Evolutionary conservation across 2,797 vertebrate species (phyloP).

Genomic region (Gallinago nigripennis): DNA sequence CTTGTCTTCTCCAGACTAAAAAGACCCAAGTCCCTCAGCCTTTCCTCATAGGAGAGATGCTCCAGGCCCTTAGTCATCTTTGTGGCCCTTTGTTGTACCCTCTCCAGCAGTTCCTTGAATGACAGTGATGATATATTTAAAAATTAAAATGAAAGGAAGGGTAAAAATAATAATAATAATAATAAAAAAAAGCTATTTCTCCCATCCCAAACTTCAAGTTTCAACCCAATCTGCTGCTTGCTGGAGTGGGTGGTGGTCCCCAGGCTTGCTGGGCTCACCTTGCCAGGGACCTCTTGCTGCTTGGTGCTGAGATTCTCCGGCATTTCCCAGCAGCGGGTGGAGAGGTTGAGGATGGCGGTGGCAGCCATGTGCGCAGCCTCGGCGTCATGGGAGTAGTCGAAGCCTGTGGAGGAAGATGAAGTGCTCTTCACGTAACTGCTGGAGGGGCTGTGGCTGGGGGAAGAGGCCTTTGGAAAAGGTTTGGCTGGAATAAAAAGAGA

Average conservation of each 20-base stretch:
- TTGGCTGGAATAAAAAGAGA: slow-evolving; percentile 72
- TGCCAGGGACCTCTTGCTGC: slow-evolving; percentile 78
- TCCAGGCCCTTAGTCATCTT: no score
- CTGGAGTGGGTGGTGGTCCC: not conserved
- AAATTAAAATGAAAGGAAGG: not conserved
- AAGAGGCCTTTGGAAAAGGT: slow-evolving; percentile 86
- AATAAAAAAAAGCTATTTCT: not conserved
- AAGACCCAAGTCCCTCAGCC: no score
- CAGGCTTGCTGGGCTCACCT: slow-evolving; percentile 71
- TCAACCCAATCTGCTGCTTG: rapidly evolving
- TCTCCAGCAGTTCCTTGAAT: no score
- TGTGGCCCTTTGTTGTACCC: no score
- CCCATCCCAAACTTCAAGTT: not conserved
- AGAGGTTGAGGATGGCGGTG: slow-evolving; percentile 97
- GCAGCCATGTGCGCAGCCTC: slow-evolving; percentile 98
- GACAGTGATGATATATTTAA: not conserved
- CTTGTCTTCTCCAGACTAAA: no score
- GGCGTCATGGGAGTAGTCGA: slow-evolving; percentile 93
- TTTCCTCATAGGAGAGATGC: no score
- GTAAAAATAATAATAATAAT: no score
- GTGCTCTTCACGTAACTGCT: slow-evolving; percentile 86
- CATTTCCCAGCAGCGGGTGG: slow-evolving; percentile 97
- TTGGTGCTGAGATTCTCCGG: slow-evolving; percentile 97
- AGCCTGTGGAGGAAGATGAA: slow-evolving; percentile 86
- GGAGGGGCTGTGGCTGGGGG: slow-evolving; percentile 86